Evolutionary conservation across 2,113 vertebrate species (phyloP).

Genomic region (Nerophis ophidion): DNA sequence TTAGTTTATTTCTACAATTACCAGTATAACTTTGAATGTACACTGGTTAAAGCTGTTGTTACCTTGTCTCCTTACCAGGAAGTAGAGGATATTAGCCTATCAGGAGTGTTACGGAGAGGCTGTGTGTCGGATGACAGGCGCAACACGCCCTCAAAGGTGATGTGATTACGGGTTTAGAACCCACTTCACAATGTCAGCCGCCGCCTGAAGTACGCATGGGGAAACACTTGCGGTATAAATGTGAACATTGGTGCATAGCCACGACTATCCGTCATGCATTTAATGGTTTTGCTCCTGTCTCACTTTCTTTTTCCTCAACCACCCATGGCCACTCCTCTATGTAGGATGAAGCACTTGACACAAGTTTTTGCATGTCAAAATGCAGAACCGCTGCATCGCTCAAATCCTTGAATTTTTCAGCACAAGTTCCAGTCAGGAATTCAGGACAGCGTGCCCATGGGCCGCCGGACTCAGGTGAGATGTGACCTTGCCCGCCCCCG

Average conservation of each 20-base stretch:
- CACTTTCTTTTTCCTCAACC: background rate
- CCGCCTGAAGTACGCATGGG: constrained; percentile 51
- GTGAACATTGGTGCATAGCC: too few relatives aligned
- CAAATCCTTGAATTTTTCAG: background rate
- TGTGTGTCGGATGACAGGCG: constrained; percentile 1
- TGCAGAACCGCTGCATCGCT: constrained; percentile 30
- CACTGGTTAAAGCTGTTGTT: too few relatives aligned
- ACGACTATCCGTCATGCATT: constrained; percentile 14
- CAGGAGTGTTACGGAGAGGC: constrained; percentile 34
- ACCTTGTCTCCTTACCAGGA: too few relatives aligned
- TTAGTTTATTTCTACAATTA: too few relatives aligned
- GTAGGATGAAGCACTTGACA: constrained; percentile 1
- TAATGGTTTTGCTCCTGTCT: constrained; percentile 6
- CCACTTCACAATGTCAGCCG: constrained; percentile 33
- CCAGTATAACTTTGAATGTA: too few relatives aligned
- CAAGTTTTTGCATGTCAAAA: constrained; percentile 47
- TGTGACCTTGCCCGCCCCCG: constrained; percentile 29
- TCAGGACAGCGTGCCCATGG: constrained; percentile 1
- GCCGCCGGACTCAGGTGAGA: constrained; percentile 9
- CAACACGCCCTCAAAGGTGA: background rate
- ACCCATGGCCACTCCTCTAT: constrained; percentile 13
- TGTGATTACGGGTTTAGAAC: constrained; percentile 12
- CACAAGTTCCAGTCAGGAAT: constrained; percentile 2
- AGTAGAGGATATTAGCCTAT: constrained; percentile 17
- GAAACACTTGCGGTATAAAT: constrained; percentile 45